Evolutionary conservation across 2,888 invertebrate genomes (phyloP), one percentile per base, ranked within the genome.

Genomic region (Harpalus rufipes): DNA sequence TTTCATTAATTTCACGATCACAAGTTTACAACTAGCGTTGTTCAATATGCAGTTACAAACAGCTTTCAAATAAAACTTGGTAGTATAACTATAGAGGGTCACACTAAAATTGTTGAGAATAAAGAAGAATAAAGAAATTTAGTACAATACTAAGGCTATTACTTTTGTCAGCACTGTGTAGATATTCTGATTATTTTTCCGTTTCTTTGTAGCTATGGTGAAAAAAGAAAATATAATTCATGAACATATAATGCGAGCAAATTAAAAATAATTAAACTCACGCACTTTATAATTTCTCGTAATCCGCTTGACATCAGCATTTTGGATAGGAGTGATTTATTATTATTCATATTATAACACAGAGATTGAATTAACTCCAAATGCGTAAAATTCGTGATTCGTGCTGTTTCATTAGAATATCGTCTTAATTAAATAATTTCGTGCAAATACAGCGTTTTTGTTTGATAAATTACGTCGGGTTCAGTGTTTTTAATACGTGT

Each of bases 381-480:
- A 81, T 44, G 41, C 61, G 81, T 65, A 18, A n/a, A 44, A 61
- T 81, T 63, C 81, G 65, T 41, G 81, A 65, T 81, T 65, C 44
- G 21, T 4, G 61, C 58, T 32, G 61, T 63, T 63, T 80, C 63
- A 80, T 80, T 80, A 81, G 81, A 65, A 81, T 81, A 81, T 63
- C 65, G 81, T 81, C 81, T 81, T 81, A 81, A 81, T 81, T 81
- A 81, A 65, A 81, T 81, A 81, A 81, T 81, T 44, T 65, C 81
- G 59, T 80, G 79, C 74, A 44, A 74, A 74, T 74, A 74, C 74
- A 74, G 74, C 79, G 61, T 80, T 80, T 80, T 80, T 81, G 81
- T 65, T 61, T 65, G 81, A 81, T 81, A 63, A 81, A 81, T 81
- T 63, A 81, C 51, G 63, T 14, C 14, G 14, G 7, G 65, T 44